phyloP scores from a whole-genome alignment of 1,140 invertebrate species.

The Frieseomelitta varia region DNA sequence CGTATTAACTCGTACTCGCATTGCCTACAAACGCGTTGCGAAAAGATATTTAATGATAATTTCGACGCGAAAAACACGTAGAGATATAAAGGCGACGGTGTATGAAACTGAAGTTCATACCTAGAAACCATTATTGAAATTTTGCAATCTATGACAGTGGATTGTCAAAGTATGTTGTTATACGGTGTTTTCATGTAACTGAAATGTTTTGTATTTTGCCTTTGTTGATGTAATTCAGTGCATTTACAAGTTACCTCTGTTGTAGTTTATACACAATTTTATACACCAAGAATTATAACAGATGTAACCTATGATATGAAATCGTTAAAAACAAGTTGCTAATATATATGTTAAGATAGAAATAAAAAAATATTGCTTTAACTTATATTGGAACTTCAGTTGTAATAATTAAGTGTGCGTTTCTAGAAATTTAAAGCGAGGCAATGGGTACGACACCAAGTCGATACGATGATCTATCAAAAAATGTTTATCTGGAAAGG shows the following conservation, averaged over 20 bases:
- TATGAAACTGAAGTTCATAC: background rate
- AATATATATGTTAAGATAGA: background rate
- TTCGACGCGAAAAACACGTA: background rate
- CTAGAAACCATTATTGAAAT: constrained; percentile 9
- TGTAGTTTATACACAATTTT: background rate
- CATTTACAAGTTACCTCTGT: background rate
- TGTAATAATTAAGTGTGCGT: background rate
- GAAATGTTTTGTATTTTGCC: background rate
- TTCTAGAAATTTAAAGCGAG: constrained; percentile 49
- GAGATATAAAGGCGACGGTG: background rate
- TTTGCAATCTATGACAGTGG: constrained; percentile 41
- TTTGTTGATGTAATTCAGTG: background rate
- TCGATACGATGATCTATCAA: constrained; percentile 90
- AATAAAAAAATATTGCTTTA: background rate
- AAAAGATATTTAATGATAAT: constrained; percentile 18
- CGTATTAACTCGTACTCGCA: background rate
- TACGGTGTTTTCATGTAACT: constrained; percentile 1
- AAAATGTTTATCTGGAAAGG: constrained; percentile 90
- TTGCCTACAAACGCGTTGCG: background rate
- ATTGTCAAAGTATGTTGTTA: constrained; percentile 50
- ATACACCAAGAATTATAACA: background rate
- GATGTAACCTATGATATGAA: background rate
- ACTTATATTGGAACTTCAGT: too few relatives aligned
- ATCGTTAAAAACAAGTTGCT: background rate
- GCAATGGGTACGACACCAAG: constrained; percentile 94